Evolutionary conservation across 2,113 vertebrate species (phyloP).

Genomic region (Thomomys bottae): DNA sequence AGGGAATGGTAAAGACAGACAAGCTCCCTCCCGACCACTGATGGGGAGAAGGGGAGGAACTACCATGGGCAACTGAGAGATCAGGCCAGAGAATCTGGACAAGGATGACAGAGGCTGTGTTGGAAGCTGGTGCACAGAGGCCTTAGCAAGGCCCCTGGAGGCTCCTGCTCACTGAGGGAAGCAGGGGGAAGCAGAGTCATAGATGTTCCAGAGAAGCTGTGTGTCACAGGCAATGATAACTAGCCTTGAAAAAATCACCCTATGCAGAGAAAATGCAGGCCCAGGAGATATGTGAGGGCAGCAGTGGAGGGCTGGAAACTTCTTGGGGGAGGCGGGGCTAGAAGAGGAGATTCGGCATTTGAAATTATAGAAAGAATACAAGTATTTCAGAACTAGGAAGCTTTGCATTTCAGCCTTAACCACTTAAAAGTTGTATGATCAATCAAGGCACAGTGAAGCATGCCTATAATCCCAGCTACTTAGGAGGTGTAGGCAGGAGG

Average conservation of each 20-base stretch:
- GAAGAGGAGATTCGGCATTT: neutral
- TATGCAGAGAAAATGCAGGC: neutral
- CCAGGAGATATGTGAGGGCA: neutral
- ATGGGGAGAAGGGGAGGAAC: neutral
- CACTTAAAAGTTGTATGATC: neutral
- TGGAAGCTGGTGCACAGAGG: neutral
- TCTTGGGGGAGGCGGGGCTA: neutral
- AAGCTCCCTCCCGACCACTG: neutral
- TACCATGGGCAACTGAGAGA: neutral
- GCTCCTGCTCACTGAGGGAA: too few relatives aligned
- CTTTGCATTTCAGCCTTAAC: conserved; percentile 5
- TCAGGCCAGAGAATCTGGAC: neutral
- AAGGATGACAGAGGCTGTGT: neutral
- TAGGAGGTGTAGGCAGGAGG: too few relatives aligned
- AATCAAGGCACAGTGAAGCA: too few relatives aligned
- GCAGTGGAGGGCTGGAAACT: neutral
- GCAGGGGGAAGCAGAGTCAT: neutral
- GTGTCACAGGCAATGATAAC: neutral
- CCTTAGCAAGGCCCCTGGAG: neutral
- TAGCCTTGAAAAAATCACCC: neutral
- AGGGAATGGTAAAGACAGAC: neutral
- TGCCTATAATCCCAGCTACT: too few relatives aligned
- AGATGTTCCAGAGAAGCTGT: neutral
- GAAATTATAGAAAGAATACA: neutral
- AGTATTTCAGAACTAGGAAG: neutral